Evolutionary conservation across 1,140 invertebrate species (phyloP).

Genomic region (Conus ventricosus): DNA sequence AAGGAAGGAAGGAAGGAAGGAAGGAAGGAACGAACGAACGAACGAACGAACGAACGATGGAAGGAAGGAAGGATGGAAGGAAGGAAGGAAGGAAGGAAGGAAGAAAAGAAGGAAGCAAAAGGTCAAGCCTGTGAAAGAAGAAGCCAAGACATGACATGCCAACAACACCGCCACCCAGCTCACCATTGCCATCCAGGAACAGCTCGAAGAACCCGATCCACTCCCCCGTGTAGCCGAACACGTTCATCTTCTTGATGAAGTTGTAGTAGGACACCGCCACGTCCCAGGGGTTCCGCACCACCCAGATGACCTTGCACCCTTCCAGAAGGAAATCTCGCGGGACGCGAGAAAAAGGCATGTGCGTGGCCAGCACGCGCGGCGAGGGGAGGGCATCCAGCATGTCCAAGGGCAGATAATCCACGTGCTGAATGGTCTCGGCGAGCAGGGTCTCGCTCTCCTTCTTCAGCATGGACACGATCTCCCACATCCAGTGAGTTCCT

Average conservation of each 20-base stretch:
- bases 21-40: constrained; percentile 48
- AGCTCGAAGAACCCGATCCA: constrained; percentile 29
- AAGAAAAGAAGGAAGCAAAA: neutral
- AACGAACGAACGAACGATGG: constrained; percentile 48
- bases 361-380: constrained; percentile 50
- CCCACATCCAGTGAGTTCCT: constrained; percentile 60
- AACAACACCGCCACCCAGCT: neutral
- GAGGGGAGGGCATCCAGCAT: constrained; percentile 40
- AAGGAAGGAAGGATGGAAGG: constrained; percentile 43
- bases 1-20: constrained; percentile 52
- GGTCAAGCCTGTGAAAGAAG: too few relatives aligned
- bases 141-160: too few relatives aligned
- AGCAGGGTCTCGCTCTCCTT: constrained; percentile 34
- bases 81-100: constrained; percentile 24
- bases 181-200: constrained; percentile 26
- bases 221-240: constrained; percentile 27
- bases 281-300: constrained; percentile 51
- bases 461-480: constrained; percentile 49
- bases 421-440: constrained; percentile 1
- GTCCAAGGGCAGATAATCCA: constrained; percentile 32
- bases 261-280: constrained; percentile 50
- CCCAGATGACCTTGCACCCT: constrained; percentile 50
- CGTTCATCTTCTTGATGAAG: constrained; percentile 30
- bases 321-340: constrained; percentile 36
- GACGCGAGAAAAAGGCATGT: constrained; percentile 40